Evolutionary conservation across 2,113 vertebrate species (phyloP), one percentile per base, ranked within the genome.

Genomic region (Tachycineta bicolor): DNA sequence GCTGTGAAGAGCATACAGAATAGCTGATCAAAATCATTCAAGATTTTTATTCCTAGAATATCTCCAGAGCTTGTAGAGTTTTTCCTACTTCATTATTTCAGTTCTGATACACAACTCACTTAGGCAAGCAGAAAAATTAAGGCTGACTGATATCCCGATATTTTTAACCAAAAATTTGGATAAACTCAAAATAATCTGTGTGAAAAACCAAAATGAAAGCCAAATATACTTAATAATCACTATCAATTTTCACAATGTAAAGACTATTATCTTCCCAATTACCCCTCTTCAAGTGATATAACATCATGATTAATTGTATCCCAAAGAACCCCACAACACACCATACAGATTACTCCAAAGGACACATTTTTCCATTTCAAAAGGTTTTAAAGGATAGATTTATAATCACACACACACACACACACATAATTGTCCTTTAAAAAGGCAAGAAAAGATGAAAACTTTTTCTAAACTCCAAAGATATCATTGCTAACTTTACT

Each of bases 21-120:
- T 96, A 98, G 96, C 96, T 98, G 97, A 98, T 97, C 82, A 97
- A 97, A 98, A 98, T 97, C 73, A 97, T 95, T 97, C 94, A 98
- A 95, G 77, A 97, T 93, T 96, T 97, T 97, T 97, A 97, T 97
- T 98, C 79, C 93, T 95, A 97, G 89, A 96, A 88, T 96, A 97
- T 94, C 83, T 96, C 89, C 89, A 82, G 88, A 93, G 84, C 88
- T 96, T 94, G 87, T 50, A 87, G 90, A 96, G 83, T 91, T 89
- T 82, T 90, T 71, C 73, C 76, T 77, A 84, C 49, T 83, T 94
- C 63, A 78, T 81, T 94, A 86, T 83, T 95, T 95, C 71, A 86
- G 83, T 91, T 79, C 83, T 77, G 39, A 93, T 62, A 88, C 4
- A 89, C 26, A 68, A 93, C 68, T 89, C 71, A 94, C 28, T 90